Percentiles rank a stretch among this genome's conserved stretches.
These are phyloP conservation scores for Petaurus breviceps DNA, from an alignment of 2,113 vertebrate species.

Conservation along the genomic window DNA sequence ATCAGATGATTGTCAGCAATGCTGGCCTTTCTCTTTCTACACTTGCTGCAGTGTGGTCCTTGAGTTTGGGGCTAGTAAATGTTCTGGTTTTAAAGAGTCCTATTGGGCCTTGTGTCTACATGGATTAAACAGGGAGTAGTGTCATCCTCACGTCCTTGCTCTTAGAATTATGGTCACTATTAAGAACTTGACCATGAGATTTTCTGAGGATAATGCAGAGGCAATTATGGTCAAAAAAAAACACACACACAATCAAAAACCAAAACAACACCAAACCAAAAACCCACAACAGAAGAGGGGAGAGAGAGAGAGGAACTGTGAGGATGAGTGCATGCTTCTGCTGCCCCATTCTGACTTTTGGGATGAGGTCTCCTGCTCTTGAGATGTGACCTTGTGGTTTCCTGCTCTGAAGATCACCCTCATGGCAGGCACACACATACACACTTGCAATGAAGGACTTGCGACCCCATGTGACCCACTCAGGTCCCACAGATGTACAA, in stretches of 20 bases:
- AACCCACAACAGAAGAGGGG: not conserved
- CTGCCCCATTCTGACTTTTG: not conserved
- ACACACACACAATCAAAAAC: not conserved
- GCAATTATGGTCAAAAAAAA: not conserved
- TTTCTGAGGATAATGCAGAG: not conserved
- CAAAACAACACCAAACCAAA: not conserved
- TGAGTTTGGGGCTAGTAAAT: not conserved
- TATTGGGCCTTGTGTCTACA: fast-evolving
- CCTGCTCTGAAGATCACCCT: not conserved
- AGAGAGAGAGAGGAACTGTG: not conserved
- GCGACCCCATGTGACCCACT: not conserved
- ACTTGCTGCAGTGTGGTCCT: not conserved
- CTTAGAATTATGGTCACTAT: not conserved
- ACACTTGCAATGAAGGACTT: not conserved
- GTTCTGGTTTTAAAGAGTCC: not conserved
- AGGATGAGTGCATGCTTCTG: not conserved
- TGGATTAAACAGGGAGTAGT: not conserved
- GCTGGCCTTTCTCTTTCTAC: not conserved
- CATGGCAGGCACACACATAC: too few relatives aligned
- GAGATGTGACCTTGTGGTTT: not conserved
- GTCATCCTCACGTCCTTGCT: not conserved
- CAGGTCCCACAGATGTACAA: not conserved
- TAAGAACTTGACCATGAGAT: not conserved
- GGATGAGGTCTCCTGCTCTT: not conserved
- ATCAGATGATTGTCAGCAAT: not conserved